phyloP scores from a whole-genome alignment of 2,797 vertebrate species.

The Pseudotriccus pelzelni region DNA sequence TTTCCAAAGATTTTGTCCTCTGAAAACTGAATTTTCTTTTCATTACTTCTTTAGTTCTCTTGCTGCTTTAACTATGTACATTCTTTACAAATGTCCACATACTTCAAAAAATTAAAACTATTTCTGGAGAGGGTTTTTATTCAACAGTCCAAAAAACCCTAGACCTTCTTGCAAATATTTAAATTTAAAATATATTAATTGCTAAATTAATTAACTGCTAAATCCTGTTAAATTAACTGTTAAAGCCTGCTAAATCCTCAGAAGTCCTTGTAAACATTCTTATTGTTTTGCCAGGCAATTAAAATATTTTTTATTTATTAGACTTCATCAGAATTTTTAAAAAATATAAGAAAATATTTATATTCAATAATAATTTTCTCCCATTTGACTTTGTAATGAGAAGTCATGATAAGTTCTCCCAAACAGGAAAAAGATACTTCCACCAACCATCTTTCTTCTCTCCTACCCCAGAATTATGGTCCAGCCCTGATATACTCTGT shows the following conservation, averaged over 20 bases:
- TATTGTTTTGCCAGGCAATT: neutral
- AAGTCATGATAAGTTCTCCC: neutral
- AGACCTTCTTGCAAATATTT: neutral
- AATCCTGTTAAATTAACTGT: neutral
- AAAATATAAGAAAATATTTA: neutral
- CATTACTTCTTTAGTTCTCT: neutral
- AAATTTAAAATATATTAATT: neutral
- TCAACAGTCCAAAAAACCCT: neutral
- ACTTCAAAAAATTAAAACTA: neutral
- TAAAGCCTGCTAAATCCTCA: neutral
- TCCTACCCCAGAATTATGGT: neutral
- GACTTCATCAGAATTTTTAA: neutral
- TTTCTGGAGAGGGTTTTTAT: neutral
- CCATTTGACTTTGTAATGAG: neutral
- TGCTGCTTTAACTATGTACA: neutral
- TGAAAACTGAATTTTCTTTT: neutral
- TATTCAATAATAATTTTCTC: neutral
- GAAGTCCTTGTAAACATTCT: neutral
- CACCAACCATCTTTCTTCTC: neutral
- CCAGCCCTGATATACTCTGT: neutral
- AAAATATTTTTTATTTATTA: neutral
- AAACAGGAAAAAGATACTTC: neutral
- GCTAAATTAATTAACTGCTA: neutral
- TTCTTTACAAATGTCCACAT: neutral
- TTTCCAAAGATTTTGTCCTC: neutral